These are phyloP conservation scores for Porites rus DNA, from an alignment of 92 coral and sea anemone species.

Conservation along the genomic window DNA sequence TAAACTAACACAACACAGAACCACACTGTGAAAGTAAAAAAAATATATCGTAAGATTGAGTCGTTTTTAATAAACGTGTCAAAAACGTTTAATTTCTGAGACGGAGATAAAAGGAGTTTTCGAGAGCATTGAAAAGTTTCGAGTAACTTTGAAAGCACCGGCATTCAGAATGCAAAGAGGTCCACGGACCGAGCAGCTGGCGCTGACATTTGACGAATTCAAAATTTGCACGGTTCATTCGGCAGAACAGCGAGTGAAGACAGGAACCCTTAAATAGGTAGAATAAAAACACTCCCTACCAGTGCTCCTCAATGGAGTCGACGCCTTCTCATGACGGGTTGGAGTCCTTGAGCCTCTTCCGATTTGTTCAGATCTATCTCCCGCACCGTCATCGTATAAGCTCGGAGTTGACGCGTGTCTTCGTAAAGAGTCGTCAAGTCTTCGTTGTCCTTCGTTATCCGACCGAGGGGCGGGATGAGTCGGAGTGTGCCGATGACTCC, in stretches of 20 bases:
- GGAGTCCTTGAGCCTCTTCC: slow-evolving; percentile 64
- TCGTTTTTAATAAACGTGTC: neutral
- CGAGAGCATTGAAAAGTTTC: too few relatives aligned
- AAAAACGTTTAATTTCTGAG: too few relatives aligned
- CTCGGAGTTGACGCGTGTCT: slow-evolving; percentile 85
- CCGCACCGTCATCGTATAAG: slow-evolving; percentile 60
- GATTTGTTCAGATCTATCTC: slow-evolving; percentile 53
- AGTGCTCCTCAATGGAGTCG: slow-evolving; percentile 58
- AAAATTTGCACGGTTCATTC: too few relatives aligned
- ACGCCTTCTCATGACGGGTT: slow-evolving; percentile 64
- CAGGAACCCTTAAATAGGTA: too few relatives aligned
- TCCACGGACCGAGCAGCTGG: too few relatives aligned
- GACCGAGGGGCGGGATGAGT: slow-evolving; percentile 76
- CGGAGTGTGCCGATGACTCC: slow-evolving; percentile 83
- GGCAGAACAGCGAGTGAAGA: too few relatives aligned
- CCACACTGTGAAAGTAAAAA: neutral
- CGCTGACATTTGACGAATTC: too few relatives aligned
- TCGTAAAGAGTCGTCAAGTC: slow-evolving; percentile 72
- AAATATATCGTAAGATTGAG: neutral
- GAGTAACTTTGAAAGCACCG: too few relatives aligned
- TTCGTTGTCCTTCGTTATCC: slow-evolving; percentile 72
- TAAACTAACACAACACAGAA: too few relatives aligned
- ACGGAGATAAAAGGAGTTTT: too few relatives aligned
- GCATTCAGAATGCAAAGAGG: too few relatives aligned
- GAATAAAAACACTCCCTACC: neutral